These are phyloP conservation scores for Ernsta delagoae DNA, from an alignment of 2,888 invertebrate genomes.

Conservation along the genomic window DNA sequence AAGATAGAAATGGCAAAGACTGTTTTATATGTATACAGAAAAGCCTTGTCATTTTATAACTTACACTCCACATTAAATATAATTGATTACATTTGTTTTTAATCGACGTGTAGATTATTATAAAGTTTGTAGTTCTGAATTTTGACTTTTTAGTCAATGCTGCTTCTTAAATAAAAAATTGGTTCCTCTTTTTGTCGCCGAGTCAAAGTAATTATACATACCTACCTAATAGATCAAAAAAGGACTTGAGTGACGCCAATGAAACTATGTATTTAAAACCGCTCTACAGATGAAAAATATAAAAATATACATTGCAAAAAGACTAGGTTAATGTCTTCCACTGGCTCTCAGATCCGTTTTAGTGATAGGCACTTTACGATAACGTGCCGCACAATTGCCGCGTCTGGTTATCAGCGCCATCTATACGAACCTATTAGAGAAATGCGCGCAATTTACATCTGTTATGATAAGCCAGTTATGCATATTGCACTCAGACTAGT, in stretches of 20 bases:
- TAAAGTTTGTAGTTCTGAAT: too few species aligned
- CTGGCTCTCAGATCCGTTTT: conserved; percentile 27
- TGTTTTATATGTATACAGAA: background rate
- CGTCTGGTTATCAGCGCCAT: conserved; percentile 49
- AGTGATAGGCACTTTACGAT: conserved; percentile 37
- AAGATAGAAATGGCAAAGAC: conserved; percentile 62
- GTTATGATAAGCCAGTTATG: conserved; percentile 67
- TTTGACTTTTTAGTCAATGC: too few species aligned
- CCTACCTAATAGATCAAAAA: too few species aligned
- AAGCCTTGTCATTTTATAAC: background rate
- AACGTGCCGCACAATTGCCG: conserved; percentile 35
- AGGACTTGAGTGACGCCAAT: too few species aligned
- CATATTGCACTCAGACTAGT: conserved; percentile 62
- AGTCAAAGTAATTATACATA: too few species aligned
- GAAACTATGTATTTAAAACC: background rate
- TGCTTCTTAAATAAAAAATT: too few species aligned
- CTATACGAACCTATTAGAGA: conserved; percentile 62
- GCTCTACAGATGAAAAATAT: background rate
- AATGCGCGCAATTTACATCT: conserved; percentile 70
- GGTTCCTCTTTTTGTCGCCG: too few species aligned
- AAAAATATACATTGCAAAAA: conserved; percentile 20
- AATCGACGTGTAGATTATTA: too few species aligned
- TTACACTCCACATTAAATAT: too few species aligned
- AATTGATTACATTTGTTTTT: too few species aligned
- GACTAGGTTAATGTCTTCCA: conserved; percentile 36